Evolutionary conservation across 1,140 invertebrate genomes (phyloP), one percentile per base, ranked within the genome.

Genomic region (Drosophila funebris): DNA sequence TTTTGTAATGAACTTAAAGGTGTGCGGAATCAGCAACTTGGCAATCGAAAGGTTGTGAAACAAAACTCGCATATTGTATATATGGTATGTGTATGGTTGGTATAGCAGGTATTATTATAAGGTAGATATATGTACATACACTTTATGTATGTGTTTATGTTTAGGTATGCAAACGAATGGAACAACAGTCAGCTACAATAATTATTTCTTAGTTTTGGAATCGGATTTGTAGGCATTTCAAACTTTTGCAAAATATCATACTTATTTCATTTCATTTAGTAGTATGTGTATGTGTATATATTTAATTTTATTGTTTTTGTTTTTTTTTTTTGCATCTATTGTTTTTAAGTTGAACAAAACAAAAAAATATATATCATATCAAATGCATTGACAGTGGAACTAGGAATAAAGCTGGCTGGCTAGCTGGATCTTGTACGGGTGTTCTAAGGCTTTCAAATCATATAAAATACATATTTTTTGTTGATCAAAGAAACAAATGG

Each of bases 181-280:
- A 74, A 68, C 31, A 80, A 73, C 54, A 63, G 29, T 48, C 68
- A 78, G 75, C 75, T 82, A 83, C 71, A 46, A 68, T 46, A 71
- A 68, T 70, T 68, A 37, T 63, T 66, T 29, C 41, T 56, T 76
- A 39, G 18, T 54, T 63, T 77, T 58, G 18, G 41, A 56, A 56
- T 68, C 41, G 24, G 39, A n/a, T 67, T 13, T 62, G 33, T 68
- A 33, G 20, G 37, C 46, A 56, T 56, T 20, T 54, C 39, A 14
- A 18, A 56, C 13, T 22, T 54, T 64, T 54, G 24, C 24, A 64
- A 43, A 44, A 62, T 18, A 53, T 66, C 11, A 24, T 33, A 70
- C 18, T 64, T 56, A 70, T 27, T 64, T 56, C 24, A 50, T 33
- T 41, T 71, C 22, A 66, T 71, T 62, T 16, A 22, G 29, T 53